Conservation (phyloP, 1,140 invertebrate species). For the Microplitis demolitor region DNA sequence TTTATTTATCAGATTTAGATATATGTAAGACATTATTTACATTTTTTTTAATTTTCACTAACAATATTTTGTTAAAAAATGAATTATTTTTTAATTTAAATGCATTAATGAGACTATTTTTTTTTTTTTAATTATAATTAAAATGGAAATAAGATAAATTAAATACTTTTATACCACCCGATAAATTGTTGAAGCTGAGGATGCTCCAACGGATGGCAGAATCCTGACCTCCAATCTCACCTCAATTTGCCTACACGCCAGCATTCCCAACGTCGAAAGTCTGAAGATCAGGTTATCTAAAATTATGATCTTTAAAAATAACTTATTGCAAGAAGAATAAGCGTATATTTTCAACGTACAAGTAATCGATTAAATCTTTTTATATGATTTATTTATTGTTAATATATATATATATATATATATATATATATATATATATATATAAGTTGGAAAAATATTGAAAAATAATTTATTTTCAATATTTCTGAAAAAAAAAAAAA, state of each 20-base stretch:
- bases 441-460: neutral
- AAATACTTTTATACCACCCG: constrained; percentile 33
- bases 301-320: constrained; percentile 62
- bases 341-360: constrained; percentile 18
- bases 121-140: neutral
- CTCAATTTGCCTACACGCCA: constrained; percentile 62
- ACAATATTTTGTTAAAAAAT: too few relatives aligned
- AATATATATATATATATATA: constrained; percentile 5
- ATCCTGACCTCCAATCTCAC: constrained; percentile 61
- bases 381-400: constrained; percentile 23
- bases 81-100: neutral
- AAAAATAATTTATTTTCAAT: neutral
- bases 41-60: too few relatives aligned
- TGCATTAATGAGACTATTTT: neutral
- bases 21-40: too few relatives aligned
- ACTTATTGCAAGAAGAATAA: constrained; percentile 21
- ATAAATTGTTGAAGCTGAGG: constrained; percentile 23
- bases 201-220: constrained; percentile 39
- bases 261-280: constrained; percentile 48
- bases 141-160: neutral
- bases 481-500: neutral
- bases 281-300: constrained; percentile 54
- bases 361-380: constrained; percentile 50
- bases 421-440: too few relatives aligned
- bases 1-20: neutral